Percentiles rank a stretch among this genome's conserved stretches.
Evolutionary conservation across 1,140 invertebrate species (phyloP).

Genomic region (Zophobas atratus): DNA sequence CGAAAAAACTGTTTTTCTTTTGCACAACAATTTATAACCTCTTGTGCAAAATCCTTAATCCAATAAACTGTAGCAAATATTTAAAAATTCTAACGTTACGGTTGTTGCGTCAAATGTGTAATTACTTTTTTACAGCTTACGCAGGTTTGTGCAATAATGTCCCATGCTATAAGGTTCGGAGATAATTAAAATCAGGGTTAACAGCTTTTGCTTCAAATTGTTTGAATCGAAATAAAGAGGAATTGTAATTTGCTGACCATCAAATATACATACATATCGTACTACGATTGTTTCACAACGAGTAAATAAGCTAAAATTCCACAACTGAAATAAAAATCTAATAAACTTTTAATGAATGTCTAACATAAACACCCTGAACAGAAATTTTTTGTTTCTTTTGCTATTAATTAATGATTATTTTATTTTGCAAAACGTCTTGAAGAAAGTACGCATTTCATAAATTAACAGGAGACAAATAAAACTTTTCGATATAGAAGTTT

Average conservation of each 20-base stretch:
- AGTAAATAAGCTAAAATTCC: too few relatives aligned
- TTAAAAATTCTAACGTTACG: slow-evolving; percentile 23
- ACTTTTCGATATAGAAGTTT: neutral
- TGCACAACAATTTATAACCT: slow-evolving; percentile 36
- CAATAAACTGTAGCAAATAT: slow-evolving; percentile 33
- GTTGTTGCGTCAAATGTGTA: slow-evolving; percentile 20
- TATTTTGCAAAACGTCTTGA: too few relatives aligned
- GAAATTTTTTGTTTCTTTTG: too few relatives aligned
- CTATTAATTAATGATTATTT: too few relatives aligned
- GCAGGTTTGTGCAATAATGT: neutral
- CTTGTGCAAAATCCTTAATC: slow-evolving; percentile 32
- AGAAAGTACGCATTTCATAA: neutral
- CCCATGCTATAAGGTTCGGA: neutral
- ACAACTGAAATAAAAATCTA: too few relatives aligned
- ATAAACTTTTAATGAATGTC: too few relatives aligned
- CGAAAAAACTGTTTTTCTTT: slow-evolving; percentile 25
- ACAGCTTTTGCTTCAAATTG: neutral
- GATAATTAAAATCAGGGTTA: neutral
- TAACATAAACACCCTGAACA: too few relatives aligned
- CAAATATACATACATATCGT: too few relatives aligned
- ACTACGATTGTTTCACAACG: too few relatives aligned
- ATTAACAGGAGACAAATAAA: slow-evolving; percentile 13
- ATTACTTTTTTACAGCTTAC: slow-evolving; percentile 23
- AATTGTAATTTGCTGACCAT: neutral
- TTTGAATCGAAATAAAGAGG: neutral